A percentile compares a stretch with the other conserved stretches of the same genome.
These are phyloP conservation scores for Buphagus erythrorhynchus DNA, from an alignment of 2,797 vertebrate genomes.

Conservation along the genomic window DNA sequence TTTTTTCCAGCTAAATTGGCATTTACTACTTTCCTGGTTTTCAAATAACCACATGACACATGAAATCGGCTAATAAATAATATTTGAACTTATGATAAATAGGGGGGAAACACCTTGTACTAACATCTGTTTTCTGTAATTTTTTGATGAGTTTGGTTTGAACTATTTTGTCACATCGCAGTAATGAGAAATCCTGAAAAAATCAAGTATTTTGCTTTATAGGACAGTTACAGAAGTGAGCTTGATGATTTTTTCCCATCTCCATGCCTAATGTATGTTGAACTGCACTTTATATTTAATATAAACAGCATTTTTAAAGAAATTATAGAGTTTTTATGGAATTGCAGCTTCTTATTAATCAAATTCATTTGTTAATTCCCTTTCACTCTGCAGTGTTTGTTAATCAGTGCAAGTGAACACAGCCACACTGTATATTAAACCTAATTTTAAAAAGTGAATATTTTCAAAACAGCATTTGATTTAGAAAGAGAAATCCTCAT, in stretches of 20 bases:
- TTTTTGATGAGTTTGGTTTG: not conserved
- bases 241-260: not conserved
- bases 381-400: not conserved
- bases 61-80: not conserved
- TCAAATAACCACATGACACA: not conserved
- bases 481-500: not conserved
- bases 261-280: not conserved
- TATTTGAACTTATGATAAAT: not conserved
- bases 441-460: not conserved
- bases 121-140: not conserved
- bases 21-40: not conserved
- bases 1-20: not conserved
- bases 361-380: not conserved
- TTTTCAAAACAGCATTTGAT: not conserved
- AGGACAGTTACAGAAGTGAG: not conserved
- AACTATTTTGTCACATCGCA: not conserved
- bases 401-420: not conserved
- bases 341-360: not conserved
- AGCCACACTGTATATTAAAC: not conserved
- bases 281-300: not conserved
- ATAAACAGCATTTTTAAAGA: not conserved
- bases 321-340: not conserved
- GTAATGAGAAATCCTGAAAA: not conserved
- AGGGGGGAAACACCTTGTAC: not conserved
- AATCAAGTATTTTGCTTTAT: slow-evolving; percentile 1